Evolutionary conservation across 2,797 vertebrate species (phyloP).

Genomic region (Onychomys torridus): DNA sequence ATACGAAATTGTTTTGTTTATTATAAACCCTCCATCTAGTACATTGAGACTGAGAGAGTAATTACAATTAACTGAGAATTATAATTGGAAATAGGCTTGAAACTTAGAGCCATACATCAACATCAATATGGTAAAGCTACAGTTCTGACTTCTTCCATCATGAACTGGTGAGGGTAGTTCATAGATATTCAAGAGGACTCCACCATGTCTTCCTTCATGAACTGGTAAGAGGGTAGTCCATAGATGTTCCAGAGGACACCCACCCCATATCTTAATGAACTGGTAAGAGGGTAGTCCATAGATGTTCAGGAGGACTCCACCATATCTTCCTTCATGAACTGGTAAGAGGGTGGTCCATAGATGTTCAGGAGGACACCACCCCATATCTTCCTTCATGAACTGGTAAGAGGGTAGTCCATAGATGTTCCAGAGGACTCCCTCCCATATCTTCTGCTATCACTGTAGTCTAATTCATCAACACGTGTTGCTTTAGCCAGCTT

Average conservation of each 20-base stretch:
- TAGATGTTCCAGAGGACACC: no score
- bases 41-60: not conserved
- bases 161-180: not conserved
- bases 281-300: no score
- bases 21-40: not conserved
- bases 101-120: not conserved
- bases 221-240: no score
- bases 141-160: not conserved
- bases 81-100: slow-evolving; percentile 3
- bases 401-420: not conserved
- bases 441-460: not conserved
- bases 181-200: not conserved
- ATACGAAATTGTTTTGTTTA: not conserved
- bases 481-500: not conserved
- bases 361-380: no score
- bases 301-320: no score
- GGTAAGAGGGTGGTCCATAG: no score
- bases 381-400: not conserved
- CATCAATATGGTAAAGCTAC: no score
- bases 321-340: no score
- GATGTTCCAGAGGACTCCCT: no score
- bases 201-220: not conserved
- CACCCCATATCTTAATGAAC: no score
- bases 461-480: not conserved
- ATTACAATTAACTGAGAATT: slow-evolving; percentile 38